Conservation (phyloP, 1,140 invertebrate species). For the Ridgeia piscesae region DNA sequence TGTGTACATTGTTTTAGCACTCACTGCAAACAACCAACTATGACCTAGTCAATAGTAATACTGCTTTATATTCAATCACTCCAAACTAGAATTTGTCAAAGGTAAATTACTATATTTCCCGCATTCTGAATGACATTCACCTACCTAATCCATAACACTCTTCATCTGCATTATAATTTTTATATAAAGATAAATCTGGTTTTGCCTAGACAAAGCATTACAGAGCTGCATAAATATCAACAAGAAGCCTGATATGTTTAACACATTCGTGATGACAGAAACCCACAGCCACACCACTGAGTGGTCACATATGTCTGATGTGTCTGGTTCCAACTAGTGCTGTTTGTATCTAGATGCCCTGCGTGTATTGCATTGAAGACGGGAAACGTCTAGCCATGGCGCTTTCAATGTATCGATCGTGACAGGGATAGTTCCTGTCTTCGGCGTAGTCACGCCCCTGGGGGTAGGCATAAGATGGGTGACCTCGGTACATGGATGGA, state of each 20-base stretch:
- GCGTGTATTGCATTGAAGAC: background rate
- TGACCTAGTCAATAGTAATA: background rate
- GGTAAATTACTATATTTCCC: background rate
- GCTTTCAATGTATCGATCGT: conserved; percentile 3
- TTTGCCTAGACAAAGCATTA: background rate
- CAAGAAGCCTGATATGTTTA: background rate
- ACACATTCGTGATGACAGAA: background rate
- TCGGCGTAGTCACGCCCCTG: conserved; percentile 46
- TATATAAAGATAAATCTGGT: background rate
- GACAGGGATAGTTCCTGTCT: conserved; percentile 49
- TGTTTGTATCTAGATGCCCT: background rate
- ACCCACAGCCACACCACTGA: background rate
- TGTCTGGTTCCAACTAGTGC: background rate
- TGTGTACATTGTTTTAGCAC: background rate
- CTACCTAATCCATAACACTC: background rate
- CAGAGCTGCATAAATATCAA: background rate
- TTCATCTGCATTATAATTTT: background rate
- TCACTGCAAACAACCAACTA: background rate
- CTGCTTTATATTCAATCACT: background rate
- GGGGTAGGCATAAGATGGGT: conserved; percentile 55
- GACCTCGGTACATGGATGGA: conserved; percentile 54
- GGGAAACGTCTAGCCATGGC: background rate
- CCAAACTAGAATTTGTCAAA: background rate
- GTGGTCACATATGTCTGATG: background rate
- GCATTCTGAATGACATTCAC: background rate